Conservation (phyloP, 1,140 invertebrate genomes). For the Cecropterus lyciades region DNA sequence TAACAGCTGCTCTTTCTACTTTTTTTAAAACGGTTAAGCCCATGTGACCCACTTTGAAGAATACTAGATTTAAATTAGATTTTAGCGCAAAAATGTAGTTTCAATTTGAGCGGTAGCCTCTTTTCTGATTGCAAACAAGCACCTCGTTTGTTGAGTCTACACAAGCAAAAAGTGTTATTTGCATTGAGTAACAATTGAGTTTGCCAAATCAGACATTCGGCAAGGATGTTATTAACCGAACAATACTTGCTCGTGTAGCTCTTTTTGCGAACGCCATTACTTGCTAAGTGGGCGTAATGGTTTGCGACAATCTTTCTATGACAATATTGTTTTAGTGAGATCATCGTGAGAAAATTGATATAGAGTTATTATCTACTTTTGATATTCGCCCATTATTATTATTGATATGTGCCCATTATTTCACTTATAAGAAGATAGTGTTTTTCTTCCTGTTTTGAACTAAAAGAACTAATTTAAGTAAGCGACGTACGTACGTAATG, state of each 20-base stretch:
- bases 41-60: conserved; percentile 22
- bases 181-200: conserved; percentile 18
- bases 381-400: too few relatives aligned
- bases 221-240: conserved; percentile 13
- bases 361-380: background rate
- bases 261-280: background rate
- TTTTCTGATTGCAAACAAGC: conserved; percentile 5
- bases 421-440: too few relatives aligned
- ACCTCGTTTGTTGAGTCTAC: conserved; percentile 1
- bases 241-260: conserved; percentile 2
- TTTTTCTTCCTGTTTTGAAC: too few relatives aligned
- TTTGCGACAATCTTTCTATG: background rate
- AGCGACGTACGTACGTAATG: too few relatives aligned
- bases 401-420: too few relatives aligned
- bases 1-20: conserved; percentile 19
- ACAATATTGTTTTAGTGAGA: background rate
- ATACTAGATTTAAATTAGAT: conserved; percentile 21
- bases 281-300: background rate
- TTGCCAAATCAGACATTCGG: conserved; percentile 12
- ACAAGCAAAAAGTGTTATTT: conserved; percentile 7
- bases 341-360: background rate
- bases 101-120: conserved; percentile 1
- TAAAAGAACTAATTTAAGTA: too few relatives aligned
- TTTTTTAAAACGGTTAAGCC: conserved; percentile 15
- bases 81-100: conserved; percentile 8